These are phyloP conservation scores for Buphagus erythrorhynchus DNA, from an alignment of 2,797 vertebrate species.

Conservation along the genomic window DNA sequence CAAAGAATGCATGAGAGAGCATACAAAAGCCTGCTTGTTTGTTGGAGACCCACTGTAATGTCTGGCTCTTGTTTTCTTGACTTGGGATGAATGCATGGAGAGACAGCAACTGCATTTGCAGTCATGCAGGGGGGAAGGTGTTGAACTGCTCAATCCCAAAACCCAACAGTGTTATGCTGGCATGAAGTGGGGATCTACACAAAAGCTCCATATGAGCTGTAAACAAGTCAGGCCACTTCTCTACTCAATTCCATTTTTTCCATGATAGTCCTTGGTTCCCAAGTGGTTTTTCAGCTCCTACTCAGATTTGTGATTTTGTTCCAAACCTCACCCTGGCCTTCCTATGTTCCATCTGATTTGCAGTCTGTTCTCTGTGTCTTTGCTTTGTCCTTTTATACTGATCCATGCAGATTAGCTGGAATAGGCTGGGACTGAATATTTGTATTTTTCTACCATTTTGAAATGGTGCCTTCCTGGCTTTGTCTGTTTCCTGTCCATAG, in stretches of 20 bases:
- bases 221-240: not conserved
- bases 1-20: not conserved
- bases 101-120: not conserved
- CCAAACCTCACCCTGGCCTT: not conserved
- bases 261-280: not conserved
- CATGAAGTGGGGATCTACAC: not conserved
- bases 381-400: not conserved
- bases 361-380: not conserved
- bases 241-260: not conserved
- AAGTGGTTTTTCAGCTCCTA: not conserved
- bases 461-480: not conserved
- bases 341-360: not conserved
- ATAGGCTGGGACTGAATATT: not conserved
- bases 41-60: not conserved
- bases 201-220: not conserved
- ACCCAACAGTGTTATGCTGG: not conserved
- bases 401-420: not conserved
- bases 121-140: not conserved
- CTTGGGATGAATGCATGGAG: not conserved
- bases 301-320: not conserved
- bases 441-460: not conserved
- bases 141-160: not conserved
- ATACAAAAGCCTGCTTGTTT: not conserved
- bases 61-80: not conserved
- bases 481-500: not conserved